Percentiles rank a stretch among this genome's conserved stretches.
Conservation (phyloP, 2,888 invertebrate species). For the Caenorhabditis imperialis region DNA sequence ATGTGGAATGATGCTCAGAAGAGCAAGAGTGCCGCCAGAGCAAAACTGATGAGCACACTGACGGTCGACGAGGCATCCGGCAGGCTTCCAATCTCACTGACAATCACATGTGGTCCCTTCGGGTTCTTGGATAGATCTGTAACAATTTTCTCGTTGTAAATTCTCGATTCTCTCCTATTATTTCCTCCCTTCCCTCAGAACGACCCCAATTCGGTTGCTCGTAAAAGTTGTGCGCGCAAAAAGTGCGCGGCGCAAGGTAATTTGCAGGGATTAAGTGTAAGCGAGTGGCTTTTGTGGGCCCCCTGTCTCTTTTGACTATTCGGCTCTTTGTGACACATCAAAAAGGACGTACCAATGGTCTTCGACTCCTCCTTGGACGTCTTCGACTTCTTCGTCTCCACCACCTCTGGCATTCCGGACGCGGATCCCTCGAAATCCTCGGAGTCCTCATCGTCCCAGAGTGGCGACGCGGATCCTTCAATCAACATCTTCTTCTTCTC, state of each 20-base stretch:
- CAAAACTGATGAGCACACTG: background rate
- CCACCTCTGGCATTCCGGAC: constrained; percentile 43
- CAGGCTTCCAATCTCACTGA: constrained; percentile 20
- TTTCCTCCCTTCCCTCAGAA: constrained; percentile 13
- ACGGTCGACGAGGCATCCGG: constrained; percentile 28
- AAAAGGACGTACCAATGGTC: constrained; percentile 30
- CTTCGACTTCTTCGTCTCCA: constrained; percentile 15
- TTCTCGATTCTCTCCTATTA: constrained; percentile 1
- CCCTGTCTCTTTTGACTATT: background rate
- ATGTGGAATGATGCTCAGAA: background rate
- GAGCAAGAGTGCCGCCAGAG: constrained; percentile 1
- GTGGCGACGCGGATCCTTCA: constrained; percentile 41
- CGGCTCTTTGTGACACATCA: constrained; percentile 4
- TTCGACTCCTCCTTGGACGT: constrained; percentile 32
- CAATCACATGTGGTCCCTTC: constrained; percentile 41
- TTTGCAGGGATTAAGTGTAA: constrained; percentile 40
- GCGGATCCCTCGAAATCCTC: constrained; percentile 33
- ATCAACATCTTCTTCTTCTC: constrained; percentile 13
- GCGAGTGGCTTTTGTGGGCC: constrained; percentile 1
- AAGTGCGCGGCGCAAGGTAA: constrained; percentile 37
- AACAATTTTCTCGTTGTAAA: constrained; percentile 25
- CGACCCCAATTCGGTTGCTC: too few relatives aligned
- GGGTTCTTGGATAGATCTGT: constrained; percentile 40
- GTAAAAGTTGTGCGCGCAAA: constrained; percentile 39
- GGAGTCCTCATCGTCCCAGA: constrained; percentile 50